phyloP scores from a whole-genome alignment of 2,113 vertebrate species.

The Heliornis fulica region DNA sequence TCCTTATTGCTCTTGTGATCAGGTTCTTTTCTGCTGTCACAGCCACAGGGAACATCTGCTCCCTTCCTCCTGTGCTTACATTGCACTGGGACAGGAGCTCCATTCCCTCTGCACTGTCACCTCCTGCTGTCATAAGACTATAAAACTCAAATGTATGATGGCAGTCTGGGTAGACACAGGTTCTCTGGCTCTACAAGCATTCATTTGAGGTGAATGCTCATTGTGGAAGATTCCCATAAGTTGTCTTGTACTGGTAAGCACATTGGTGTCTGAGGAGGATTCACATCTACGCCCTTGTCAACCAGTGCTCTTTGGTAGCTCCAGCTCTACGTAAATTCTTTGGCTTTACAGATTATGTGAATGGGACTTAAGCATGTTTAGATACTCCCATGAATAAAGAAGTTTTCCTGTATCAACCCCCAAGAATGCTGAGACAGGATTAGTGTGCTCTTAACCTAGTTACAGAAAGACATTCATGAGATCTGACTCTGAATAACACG shows the following conservation, averaged over 20 bases:
- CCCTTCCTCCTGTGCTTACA: not conserved
- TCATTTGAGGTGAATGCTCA: not conserved
- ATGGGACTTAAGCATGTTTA: not conserved
- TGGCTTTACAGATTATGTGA: not conserved
- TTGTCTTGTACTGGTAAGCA: not conserved
- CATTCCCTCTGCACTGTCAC: not conserved
- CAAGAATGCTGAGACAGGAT: not conserved
- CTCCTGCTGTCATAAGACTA: not conserved
- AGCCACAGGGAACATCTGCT: not conserved
- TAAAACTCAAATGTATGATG: not conserved
- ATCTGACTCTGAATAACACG: not conserved
- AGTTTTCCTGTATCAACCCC: not conserved
- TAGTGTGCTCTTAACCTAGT: not conserved
- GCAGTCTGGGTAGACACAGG: not conserved
- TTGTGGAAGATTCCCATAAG: not conserved
- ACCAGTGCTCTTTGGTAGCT: not conserved
- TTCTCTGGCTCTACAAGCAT: not conserved
- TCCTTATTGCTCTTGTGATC: not conserved
- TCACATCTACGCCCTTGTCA: not conserved
- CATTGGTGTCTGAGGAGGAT: not conserved
- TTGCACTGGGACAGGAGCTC: rapidly evolving
- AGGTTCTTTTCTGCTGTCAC: not conserved
- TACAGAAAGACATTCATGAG: not conserved
- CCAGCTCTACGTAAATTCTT: not conserved
- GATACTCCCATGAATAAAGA: not conserved